Evolutionary conservation across 2,113 vertebrate genomes (phyloP), one percentile per base, ranked within the genome.

Genomic region (Pelodiscus sinensis): DNA sequence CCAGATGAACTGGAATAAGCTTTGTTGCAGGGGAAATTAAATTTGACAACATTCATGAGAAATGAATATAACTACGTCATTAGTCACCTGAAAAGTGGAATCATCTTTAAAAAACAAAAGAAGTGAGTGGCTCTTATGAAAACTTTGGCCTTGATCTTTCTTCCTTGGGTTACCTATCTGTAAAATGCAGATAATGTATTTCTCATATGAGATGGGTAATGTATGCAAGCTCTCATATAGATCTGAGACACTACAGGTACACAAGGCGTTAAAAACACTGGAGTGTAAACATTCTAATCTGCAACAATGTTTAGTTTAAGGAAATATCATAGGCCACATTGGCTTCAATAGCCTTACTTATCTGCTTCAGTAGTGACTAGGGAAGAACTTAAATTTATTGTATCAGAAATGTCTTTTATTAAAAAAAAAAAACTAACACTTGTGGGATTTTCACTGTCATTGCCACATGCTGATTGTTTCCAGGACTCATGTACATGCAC

Each of bases 371-470:
- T 93, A 85, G 75, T 94, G 79, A 89, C 79, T 79, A 85, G 75
- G 60, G 84, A 89, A 95, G 91, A 96, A 90, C 78, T 87, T 91
- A 95, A 44, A 94, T 96, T 90, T 62, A n/a, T 92, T 87, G 86
- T 55, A 90, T 68, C 92, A 79, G 79, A 92, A 71, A 71, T 95
- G 65, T 58, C 85, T 88, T 97, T 88, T 77, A 16, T n/a, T 58
- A 4, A 44, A 60, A 57, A 21, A 4, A 44, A 60, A 57, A 21
- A 50, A 31, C 51, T 16, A 55, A 60, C 86, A 86, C 77, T 80
- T 9, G 31, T 18, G 8, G 2, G 2, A 35, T 91, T 38, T 52
- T 31, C 8, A 31, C 57, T 81, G 75, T 8, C 78, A 60, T 51
- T 38, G 58, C 13, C 54, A 57, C 55, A 31, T 82, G 29, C 75